Evolutionary conservation across 1,140 invertebrate genomes (phyloP), one percentile per base, ranked within the genome.

Genomic region (Oedothorax gibbosus): DNA sequence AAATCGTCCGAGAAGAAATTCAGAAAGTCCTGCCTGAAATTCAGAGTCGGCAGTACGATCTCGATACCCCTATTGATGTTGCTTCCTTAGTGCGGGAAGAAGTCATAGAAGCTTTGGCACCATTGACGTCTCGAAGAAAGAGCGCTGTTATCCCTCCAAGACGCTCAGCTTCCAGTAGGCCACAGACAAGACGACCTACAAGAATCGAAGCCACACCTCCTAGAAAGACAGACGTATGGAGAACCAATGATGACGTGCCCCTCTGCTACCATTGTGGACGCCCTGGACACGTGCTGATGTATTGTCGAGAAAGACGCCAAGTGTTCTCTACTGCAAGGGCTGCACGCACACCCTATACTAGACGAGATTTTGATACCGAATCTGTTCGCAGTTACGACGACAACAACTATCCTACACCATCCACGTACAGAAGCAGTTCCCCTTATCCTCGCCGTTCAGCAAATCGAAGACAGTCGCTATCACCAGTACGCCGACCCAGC

Each of bases 201-300:
- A 53, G 14, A 50, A 80, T 50, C 53, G 69, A 50, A 7, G 2
- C 20, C 6, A 4, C 10, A 14, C 7, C 50, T 2, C 10, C 21
- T n/a, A 56, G 12, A 14, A 56, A 3, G n/a, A 18, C 68, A 50
- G 6, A 66, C n/a, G 9, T 78, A 50, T 78, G 76, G 76, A 78
- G 76, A 49, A 78, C 60, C 51, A 18, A 66, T 50, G 20, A 53
- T n/a, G 51, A 78, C 54, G 77, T 66, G 0, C 51, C 53, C 18
- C 77, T 80, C 10, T 80, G 65, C 51, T 80, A 69, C 53, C 65
- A 57, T 64, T 80, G 77, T 9, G 53, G 65, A n/a, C 18, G 18
- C 9, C 51, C 65, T 9, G 51, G 77, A 57, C 64, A 50, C 14
- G 65, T 80, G 6, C 9, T 78, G 14, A 65, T 18, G 12, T 80